Evolutionary conservation across 2,797 vertebrate genomes (phyloP), one percentile per base, ranked within the genome.

Genomic region (Phoebastria nigripes): DNA sequence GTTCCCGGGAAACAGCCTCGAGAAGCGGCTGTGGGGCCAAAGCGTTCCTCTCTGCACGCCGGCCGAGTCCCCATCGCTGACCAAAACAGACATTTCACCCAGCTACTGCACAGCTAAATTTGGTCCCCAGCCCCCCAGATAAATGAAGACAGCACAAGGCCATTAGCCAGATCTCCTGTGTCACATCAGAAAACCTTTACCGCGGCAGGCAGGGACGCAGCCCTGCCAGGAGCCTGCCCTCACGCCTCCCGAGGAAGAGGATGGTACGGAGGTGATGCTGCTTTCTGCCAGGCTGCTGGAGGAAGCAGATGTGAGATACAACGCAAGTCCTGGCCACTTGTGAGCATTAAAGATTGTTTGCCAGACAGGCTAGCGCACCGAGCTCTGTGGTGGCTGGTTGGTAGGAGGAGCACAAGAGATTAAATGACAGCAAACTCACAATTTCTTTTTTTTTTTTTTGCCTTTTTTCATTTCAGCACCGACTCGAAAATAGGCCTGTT

Each of bases 11-110:
- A 67, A 67, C 39, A 31, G 82, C 54, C 25, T 28, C 3, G 11
- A 52, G 35, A 92, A 77, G 42, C 0, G 1, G 33, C 17, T 13
- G 42, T 1, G 2, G 41, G 74, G 52, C 1, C 15, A 0, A 17
- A 26, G 59, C 2, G 2, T 35, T 89, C 46, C 47, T 41, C 65
- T 35, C 4, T 0, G 49, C 15, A 4, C 0, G 0, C 49, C 1
- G 6, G 35, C 33, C 1, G 5, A 59, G 35, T 29, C 21, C 65
- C 82, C 3, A 0, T 12, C 2, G 0, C 41, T 2, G 63, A 67
- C 51, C 11, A 9, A 85, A 96, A 70, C 4, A 41, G 49, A 39
- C 1, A 4, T 5, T 39, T 46, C 58, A 13, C 61, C 70, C 76
- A 33, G 65, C 24, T 66, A 29, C 76, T 0, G 16, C 39, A 18